Percentiles rank a stretch among this genome's conserved stretches.
Evolutionary conservation across 2,888 invertebrate genomes (phyloP).

Genomic region (Tyria jacobaeae): DNA sequence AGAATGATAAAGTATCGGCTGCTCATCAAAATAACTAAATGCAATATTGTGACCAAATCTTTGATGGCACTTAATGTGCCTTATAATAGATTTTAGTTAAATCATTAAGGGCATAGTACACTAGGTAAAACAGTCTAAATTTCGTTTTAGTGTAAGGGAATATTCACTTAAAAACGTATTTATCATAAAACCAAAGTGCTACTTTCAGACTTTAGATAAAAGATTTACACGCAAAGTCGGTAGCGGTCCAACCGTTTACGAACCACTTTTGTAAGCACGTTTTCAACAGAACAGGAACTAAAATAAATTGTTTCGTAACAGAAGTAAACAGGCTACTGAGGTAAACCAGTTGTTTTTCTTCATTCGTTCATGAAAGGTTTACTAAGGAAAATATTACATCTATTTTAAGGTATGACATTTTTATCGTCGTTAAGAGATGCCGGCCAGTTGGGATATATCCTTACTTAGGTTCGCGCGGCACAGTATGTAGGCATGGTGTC

Average conservation of each 20-base stretch:
- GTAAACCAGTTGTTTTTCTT: constrained; percentile 27
- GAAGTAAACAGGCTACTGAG: constrained; percentile 25
- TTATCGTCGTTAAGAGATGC: background rate
- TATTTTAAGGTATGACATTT: constrained; percentile 5
- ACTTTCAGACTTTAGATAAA: background rate
- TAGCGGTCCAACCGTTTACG: background rate
- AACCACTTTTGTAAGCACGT: constrained; percentile 2
- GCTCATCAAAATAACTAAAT: too few species aligned
- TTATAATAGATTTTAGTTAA: background rate
- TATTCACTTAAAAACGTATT: background rate
- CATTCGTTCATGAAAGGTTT: constrained; percentile 16
- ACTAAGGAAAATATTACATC: constrained; percentile 17
- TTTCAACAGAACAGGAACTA: constrained; percentile 17
- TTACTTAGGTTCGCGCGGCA: too few species aligned
- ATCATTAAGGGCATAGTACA: background rate
- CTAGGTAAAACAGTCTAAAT: too few species aligned
- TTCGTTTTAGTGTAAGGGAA: background rate
- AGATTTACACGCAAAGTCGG: background rate
- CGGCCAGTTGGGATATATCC: background rate
- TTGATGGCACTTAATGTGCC: too few species aligned
- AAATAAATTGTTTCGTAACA: constrained; percentile 26
- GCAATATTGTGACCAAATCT: too few species aligned
- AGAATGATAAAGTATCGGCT: too few species aligned
- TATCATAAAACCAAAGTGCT: background rate
- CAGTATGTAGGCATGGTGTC: too few species aligned